Evolutionary conservation across 2,888 invertebrate genomes (phyloP), one percentile per base, ranked within the genome.

Genomic region (Mactromeris polynyma): DNA sequence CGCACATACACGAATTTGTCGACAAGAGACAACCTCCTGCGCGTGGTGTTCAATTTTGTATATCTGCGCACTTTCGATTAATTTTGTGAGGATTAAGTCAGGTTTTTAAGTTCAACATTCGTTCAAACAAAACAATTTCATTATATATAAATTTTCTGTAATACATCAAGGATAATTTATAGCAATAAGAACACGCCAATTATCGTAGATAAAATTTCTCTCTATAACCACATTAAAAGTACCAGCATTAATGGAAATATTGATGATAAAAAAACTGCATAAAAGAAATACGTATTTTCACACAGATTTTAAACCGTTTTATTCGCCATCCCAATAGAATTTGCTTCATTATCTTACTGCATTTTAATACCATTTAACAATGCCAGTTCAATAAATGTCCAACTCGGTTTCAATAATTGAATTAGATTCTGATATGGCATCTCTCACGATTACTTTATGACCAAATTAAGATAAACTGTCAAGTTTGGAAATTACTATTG

Each of bases 391-490:
- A 73, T 73, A 73, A 73, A 73, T 19, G 73, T 73, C 73, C 73
- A 36, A 73, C 36, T 73, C 73, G 36, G n/a, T 73, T 73, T 73
- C 73, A 31, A 84, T 84, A 84, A 84, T 84, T 33, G 54, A 78
- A 84, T 84, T 51, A 78, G 77, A 84, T 51, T 38, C 7, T 54
- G 78, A 86, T 86, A 86, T 38, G 38, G 79, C 38, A 21, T 42
- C 81, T 51, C 36, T 77, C 69, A 58, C 77, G 86, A 89, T 89
- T 40, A 51, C 26, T 89, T 89, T 89, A 89, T 87, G 84, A 64
- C 81, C 86, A 87, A 87, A 87, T 89, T 84, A 89, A 89, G 89
- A 89, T 89, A 89, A 89, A 89, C 78, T 87, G 89, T 87, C 87
- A 87, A 69, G 82, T 78, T 89, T 40, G 81, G 69, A 81, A 89